Percentiles rank a stretch among this genome's conserved stretches.
Evolutionary conservation across 2,113 vertebrate genomes (phyloP).

Genomic region (Phrynosoma blainvillii): DNA sequence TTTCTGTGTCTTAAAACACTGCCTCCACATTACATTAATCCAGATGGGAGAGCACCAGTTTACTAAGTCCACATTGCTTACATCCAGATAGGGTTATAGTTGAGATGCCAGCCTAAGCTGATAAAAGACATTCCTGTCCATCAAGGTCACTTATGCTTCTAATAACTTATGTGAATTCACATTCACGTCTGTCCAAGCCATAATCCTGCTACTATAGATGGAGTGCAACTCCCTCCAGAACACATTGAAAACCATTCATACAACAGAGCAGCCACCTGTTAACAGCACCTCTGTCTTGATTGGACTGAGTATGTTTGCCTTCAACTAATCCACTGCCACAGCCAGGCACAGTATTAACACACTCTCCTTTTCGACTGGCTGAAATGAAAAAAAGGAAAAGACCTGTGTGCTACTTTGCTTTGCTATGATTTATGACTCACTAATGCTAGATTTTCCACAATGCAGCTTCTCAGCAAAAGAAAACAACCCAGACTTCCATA

Average conservation of each 20-base stretch:
- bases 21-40: background rate
- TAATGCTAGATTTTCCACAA: constrained; percentile 49
- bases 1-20: background rate
- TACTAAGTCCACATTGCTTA: background rate
- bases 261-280: no score
- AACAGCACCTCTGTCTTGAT: background rate
- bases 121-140: background rate
- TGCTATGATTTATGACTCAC: constrained; percentile 43
- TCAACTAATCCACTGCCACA: background rate
- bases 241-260: no score
- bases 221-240: no score
- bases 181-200: no score
- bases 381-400: background rate
- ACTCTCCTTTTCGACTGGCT: background rate
- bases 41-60: background rate
- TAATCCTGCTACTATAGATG: no score
- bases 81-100: background rate
- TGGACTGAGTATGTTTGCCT: background rate
- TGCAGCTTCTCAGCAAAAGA: constrained; percentile 40
- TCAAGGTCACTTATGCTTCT: background rate
- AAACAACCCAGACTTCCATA: constrained; percentile 47
- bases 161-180: background rate
- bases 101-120: background rate
- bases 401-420: constrained; percentile 10
- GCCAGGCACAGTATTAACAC: background rate